Base-by-base conservation (phyloP, 2,797 vertebrate genomes). In the Loriculus beryllinus region DNA sequence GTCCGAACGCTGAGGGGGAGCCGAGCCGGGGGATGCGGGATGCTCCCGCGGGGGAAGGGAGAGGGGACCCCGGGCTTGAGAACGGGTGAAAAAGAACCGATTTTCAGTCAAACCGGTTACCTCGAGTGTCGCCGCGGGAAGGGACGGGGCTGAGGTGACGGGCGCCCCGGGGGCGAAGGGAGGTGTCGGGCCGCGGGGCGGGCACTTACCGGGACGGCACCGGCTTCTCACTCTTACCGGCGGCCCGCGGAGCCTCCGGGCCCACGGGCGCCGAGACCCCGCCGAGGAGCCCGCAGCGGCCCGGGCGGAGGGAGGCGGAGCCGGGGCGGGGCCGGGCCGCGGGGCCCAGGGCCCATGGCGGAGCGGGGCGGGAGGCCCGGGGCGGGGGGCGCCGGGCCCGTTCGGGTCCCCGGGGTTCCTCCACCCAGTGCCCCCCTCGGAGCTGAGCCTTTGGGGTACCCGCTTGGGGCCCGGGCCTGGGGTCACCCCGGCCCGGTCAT, bases 191-290 rank as follows among this genome's bases (percentile, higher is more conserved):
- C 40, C 25, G 9, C 47, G 56, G 37, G 48, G 26, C 31, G 10
- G n/a, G 28, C 49, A 81, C 86, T 81, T 68, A 88, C 86, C 86
- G 39, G 69, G 47, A 81, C 25, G 29, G 69, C 20, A 49, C 19
- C 54, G 18, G 56, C 78, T 47, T 47, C 69, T 60, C 65, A 40
- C 25, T 64, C 54, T 71, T 45, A 22, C 63, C 82, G 42, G 69
- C 69, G 59, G 45, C 72, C 82, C 71, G 19, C 43, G 62, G 71
- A 17, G 62, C 82, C 62, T 67, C 2, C 74, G 74, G 74, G 65
- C 65, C 84, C 84, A 79, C 14, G 65, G 74, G 48, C 60, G 16
- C 76, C 76, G 59, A 49, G 84, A 86, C 84, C 84, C 75, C 75
- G 18, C 67, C 14, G 84, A 79, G 84, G 21, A 86, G 49, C 84